Percentiles rank a stretch among this genome's conserved stretches.
These are phyloP conservation scores for Grammomys dolichurus DNA, from an alignment of 2,113 vertebrate genomes.

Conservation along the genomic window DNA sequence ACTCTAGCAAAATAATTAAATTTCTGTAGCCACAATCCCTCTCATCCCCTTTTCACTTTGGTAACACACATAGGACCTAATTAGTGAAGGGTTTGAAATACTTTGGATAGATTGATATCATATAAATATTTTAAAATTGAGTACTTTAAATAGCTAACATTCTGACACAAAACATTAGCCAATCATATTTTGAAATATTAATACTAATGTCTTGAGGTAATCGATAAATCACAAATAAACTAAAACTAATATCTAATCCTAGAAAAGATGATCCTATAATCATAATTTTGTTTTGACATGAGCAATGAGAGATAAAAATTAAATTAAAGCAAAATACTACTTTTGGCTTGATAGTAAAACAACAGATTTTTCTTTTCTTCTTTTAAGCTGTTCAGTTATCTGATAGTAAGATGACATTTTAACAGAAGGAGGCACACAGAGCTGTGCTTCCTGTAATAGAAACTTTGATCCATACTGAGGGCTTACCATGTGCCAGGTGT, in stretches of 20 bases:
- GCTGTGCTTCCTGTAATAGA: background rate
- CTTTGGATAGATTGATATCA: slow-evolving; percentile 32
- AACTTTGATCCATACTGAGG: background rate
- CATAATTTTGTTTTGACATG: slow-evolving; percentile 1
- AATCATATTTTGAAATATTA: slow-evolving; percentile 73
- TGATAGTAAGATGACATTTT: background rate
- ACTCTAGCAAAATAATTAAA: background rate
- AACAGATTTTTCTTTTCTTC: background rate
- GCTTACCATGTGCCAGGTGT: background rate
- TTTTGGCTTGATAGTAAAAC: slow-evolving; percentile 13
- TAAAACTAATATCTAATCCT: slow-evolving; percentile 30
- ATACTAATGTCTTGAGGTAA: slow-evolving; percentile 67
- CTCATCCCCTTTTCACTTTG: background rate
- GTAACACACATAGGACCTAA: background rate
- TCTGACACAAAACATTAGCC: slow-evolving; percentile 56
- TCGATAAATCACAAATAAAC: slow-evolving; percentile 71
- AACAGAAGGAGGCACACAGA: background rate
- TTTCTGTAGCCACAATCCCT: background rate
- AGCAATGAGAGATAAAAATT: slow-evolving; percentile 34
- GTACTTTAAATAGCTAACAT: slow-evolving; percentile 63
- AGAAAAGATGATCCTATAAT: slow-evolving; percentile 5
- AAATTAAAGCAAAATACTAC: background rate
- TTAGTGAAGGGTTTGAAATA: background rate
- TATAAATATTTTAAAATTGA: slow-evolving; percentile 72
- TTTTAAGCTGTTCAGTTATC: background rate